Percentiles rank a stretch among this genome's conserved stretches.
Evolutionary conservation across 2,113 vertebrate species (phyloP).

Genomic region (Anhinga anhinga): DNA sequence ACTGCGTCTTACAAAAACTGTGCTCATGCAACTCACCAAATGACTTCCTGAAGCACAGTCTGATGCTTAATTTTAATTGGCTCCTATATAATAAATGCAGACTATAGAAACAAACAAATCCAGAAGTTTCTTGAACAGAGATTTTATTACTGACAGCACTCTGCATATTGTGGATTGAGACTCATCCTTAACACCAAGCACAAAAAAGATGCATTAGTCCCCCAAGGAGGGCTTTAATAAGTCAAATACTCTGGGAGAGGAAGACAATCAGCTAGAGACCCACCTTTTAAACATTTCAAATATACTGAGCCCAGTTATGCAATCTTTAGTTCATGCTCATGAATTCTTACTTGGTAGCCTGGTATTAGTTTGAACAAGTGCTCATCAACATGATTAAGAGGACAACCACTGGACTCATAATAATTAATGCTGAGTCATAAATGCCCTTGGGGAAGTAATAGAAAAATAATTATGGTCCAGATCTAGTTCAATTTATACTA

Average conservation of each 20-base stretch:
- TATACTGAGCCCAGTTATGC: neutral
- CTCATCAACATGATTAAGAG: neutral
- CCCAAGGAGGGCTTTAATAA: neutral
- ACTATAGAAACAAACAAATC: neutral
- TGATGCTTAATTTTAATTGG: neutral
- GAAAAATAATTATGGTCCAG: neutral
- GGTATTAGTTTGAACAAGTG: neutral
- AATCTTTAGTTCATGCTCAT: neutral
- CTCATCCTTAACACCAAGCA: neutral
- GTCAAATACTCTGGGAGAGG: neutral
- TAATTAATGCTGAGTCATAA: neutral
- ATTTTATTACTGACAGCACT: neutral
- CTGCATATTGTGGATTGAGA: neutral
- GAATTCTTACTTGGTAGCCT: neutral
- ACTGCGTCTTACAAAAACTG: neutral
- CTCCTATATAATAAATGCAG: neutral
- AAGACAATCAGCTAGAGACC: neutral
- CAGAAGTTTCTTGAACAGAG: neutral
- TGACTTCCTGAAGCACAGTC: neutral
- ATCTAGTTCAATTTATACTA: neutral
- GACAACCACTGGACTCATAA: neutral
- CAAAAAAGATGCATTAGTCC: neutral
- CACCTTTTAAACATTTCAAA: neutral
- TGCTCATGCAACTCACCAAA: neutral
- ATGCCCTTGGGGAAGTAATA: neutral